These are phyloP conservation scores for Acrobasis suavella DNA, from an alignment of 2,888 invertebrate species.

Conservation along the genomic window DNA sequence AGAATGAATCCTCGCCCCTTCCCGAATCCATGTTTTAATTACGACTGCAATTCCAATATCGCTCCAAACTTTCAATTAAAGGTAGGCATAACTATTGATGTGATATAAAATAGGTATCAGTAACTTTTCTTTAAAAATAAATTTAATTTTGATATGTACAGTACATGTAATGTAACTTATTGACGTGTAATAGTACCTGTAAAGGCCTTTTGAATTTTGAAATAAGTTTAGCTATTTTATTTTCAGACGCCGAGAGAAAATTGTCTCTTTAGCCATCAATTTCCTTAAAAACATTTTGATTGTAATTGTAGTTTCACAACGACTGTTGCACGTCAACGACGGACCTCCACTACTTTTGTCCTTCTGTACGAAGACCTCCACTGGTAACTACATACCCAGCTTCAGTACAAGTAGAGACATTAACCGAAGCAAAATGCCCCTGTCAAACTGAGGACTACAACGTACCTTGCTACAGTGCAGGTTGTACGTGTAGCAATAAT, in stretches of 20 bases:
- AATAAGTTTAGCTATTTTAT: slow-evolving; percentile 15
- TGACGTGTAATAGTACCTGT: too few relatives aligned
- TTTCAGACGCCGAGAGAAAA: neutral
- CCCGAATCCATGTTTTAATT: slow-evolving; percentile 23
- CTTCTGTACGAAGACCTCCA: slow-evolving; percentile 42
- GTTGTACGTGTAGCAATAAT: neutral
- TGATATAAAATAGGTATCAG: too few relatives aligned
- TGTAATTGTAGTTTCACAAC: slow-evolving; percentile 65
- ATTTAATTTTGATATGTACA: too few relatives aligned
- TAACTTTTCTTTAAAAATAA: too few relatives aligned
- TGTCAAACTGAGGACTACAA: slow-evolving; percentile 35
- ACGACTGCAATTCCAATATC: slow-evolving; percentile 25
- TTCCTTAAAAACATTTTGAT: slow-evolving; percentile 7
- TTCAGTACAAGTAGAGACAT: slow-evolving; percentile 47
- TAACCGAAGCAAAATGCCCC: slow-evolving; percentile 31
- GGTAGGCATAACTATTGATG: slow-evolving; percentile 27
- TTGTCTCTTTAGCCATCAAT: slow-evolving; percentile 6
- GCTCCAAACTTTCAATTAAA: slow-evolving; percentile 30
- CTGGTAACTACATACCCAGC: slow-evolving; percentile 33
- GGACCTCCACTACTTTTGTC: slow-evolving; percentile 67
- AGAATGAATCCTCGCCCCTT: slow-evolving; percentile 24
- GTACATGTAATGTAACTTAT: too few relatives aligned
- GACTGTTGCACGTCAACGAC: slow-evolving; percentile 69
- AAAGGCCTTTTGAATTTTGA: too few relatives aligned
- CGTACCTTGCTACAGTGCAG: neutral